Evolutionary conservation across 2,888 invertebrate species (phyloP).

Genomic region (Eulithis testata): DNA sequence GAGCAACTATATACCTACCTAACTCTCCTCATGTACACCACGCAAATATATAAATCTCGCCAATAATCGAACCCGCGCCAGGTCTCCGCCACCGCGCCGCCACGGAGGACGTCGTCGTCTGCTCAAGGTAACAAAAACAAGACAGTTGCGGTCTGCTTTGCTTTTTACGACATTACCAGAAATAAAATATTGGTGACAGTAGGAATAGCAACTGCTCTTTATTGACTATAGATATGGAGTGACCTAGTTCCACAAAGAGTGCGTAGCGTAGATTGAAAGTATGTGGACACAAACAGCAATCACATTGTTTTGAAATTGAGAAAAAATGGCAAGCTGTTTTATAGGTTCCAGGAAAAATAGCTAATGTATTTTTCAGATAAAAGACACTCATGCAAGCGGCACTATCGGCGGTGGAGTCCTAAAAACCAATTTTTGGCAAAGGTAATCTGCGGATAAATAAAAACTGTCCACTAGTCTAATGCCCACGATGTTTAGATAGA

Average conservation of each 20-base stretch:
- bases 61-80: slow-evolving; percentile 1
- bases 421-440: slow-evolving; percentile 50
- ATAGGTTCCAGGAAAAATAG: slow-evolving; percentile 18
- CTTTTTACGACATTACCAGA: slow-evolving; percentile 12
- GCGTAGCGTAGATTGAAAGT: background rate
- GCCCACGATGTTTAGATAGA: background rate
- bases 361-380: slow-evolving; percentile 53
- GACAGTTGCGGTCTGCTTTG: slow-evolving; percentile 1
- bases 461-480: background rate
- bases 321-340: slow-evolving; percentile 2
- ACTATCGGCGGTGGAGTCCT: slow-evolving; percentile 41
- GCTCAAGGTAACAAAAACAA: background rate
- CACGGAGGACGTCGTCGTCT: background rate
- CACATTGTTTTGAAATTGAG: background rate
- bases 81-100: background rate
- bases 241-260: background rate
- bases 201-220: slow-evolving; percentile 11
- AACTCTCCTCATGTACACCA: too few relatives aligned
- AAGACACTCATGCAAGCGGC: slow-evolving; percentile 54
- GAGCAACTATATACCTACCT: too few relatives aligned
- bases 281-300: background rate
- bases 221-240: slow-evolving; percentile 6
- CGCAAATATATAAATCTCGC: too few relatives aligned
- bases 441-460: slow-evolving; percentile 43
- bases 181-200: slow-evolving; percentile 11